Conservation (phyloP, 2,797 vertebrate genomes). For the Chaetophractus vellerosus region DNA sequence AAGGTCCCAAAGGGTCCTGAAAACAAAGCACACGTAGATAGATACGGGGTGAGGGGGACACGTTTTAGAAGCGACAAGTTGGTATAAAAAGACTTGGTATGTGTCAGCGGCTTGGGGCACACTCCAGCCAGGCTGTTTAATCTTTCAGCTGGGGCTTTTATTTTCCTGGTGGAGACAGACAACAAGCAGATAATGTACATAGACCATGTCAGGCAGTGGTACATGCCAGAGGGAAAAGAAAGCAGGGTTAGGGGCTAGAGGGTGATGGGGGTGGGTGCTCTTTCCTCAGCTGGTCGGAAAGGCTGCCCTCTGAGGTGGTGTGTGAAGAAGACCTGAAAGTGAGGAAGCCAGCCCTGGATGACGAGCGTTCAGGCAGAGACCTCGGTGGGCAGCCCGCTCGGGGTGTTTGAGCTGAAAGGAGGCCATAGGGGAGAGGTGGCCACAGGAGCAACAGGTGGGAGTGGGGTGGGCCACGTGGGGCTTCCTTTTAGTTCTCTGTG, state of each 20-base stretch:
- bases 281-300: neutral
- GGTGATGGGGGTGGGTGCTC: neutral
- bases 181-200: neutral
- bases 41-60: neutral
- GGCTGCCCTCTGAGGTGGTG: neutral
- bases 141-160: neutral
- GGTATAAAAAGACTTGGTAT: neutral
- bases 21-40: neutral
- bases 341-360: neutral
- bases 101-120: neutral
- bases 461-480: too few relatives aligned
- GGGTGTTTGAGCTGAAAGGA: neutral
- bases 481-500: too few relatives aligned
- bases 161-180: neutral
- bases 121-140: neutral
- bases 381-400: too few relatives aligned
- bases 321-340: neutral
- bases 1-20: neutral
- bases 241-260: neutral
- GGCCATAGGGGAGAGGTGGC: neutral
- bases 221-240: neutral
- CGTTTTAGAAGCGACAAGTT: neutral
- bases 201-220: neutral
- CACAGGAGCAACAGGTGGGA: neutral
- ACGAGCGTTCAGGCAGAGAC: neutral